Percentiles rank a stretch among this genome's conserved stretches.
Conservation (phyloP, 2,888 invertebrate genomes). For the Eumerus sabulonum region DNA sequence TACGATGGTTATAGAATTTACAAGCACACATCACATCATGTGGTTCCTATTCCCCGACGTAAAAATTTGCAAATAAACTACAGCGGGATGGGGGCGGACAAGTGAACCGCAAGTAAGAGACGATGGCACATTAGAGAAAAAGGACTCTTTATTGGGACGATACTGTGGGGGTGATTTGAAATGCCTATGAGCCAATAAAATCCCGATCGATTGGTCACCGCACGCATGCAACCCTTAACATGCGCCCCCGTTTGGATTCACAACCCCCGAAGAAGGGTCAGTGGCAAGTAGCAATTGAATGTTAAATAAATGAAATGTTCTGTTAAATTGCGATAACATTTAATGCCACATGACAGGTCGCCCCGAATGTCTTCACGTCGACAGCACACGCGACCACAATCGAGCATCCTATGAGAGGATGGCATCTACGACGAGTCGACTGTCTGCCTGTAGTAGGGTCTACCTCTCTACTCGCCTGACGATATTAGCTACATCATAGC, state of each 20-base stretch:
- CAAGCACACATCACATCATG: background rate
- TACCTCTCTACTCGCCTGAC: too few relatives aligned
- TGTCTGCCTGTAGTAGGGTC: too few relatives aligned
- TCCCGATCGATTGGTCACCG: conserved; percentile 19
- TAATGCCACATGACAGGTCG: conserved; percentile 71
- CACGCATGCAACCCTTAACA: background rate
- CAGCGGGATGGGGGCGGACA: background rate
- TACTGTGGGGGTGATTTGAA: background rate
- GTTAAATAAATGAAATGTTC: conserved; percentile 71
- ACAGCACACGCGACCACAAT: conserved; percentile 56
- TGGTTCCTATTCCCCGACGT: conserved; percentile 5
- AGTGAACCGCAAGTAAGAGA: background rate
- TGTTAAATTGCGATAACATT: conserved; percentile 72
- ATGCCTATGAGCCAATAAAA: conserved; percentile 9
- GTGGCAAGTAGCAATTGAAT: conserved; percentile 28
- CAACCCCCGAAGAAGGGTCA: too few relatives aligned
- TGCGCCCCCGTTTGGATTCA: too few relatives aligned
- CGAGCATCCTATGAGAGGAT: conserved; percentile 24
- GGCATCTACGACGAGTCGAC: too few relatives aligned
- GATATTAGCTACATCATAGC: too few relatives aligned
- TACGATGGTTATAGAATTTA: conserved; percentile 15
- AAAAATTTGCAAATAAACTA: conserved; percentile 1
- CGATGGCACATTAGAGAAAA: too few relatives aligned
- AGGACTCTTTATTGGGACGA: too few relatives aligned
- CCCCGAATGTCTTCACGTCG: conserved; percentile 63